Base-by-base conservation (phyloP, 37 sponge, comb jelly and placozoan species). In the Aplysina aerophoba region DNA sequence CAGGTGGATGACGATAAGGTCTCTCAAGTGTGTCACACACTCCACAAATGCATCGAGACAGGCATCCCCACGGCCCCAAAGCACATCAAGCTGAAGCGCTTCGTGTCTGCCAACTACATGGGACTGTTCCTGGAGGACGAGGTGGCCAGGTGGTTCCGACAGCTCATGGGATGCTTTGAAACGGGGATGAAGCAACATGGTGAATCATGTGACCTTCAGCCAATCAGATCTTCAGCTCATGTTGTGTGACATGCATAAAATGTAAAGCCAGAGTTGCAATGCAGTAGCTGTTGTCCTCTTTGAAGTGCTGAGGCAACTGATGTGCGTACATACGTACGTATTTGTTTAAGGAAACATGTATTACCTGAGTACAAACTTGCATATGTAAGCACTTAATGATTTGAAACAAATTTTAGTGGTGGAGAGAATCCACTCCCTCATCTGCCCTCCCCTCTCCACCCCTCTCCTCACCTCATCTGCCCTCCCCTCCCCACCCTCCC, bases 51-150 rank as follows among this genome's bases (percentile, higher is more conserved):
- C 39, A 84, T 87, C 40, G 74, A 83, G 36, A 27, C 37, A 15
- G 28, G 56, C 55, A 40, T 87, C 40, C 66, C 79, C 53, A 61
- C 84, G 0, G 91, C 91, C 19, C 96, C 96, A 12, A 82, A 89
- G 73, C 44, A 79, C 2, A 67, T 96, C 34, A 41, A 83, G 31
- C 85, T 93, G 24, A 80, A 86, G 59, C 81, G 90, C 15, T 96
- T 80, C 80, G 58, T 79, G 4, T 72, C 96, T 19, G 83, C 31
- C 87, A 93, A 69, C 83, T 96, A 96, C 81, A 91, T 96, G 35
- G 96, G 96, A 0, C 88, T 96, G 59, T 93, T 96, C 34, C 57
- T 96, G 27, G 96, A 96, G 79, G 94, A 96, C 6, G 90, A 95
- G 34, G 78, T 84, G 0, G 88, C 94, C 12, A 54, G 73, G 0